Evolutionary conservation across 2,113 vertebrate species (phyloP).

Genomic region (Aegotheles bennettii): DNA sequence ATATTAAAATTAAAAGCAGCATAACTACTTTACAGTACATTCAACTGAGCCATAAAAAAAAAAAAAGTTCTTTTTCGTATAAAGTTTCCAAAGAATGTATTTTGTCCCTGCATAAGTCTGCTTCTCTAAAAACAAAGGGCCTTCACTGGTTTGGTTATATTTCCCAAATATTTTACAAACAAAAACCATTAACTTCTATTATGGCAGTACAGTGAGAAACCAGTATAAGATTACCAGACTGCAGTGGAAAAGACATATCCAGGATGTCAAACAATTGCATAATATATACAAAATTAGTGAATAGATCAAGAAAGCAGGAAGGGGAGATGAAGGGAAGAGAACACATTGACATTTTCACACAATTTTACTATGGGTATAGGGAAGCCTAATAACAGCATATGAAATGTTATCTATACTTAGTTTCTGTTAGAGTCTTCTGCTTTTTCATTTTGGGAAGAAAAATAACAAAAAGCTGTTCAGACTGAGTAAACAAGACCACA

Average conservation of each 20-base stretch:
- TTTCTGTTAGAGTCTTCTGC: neutral
- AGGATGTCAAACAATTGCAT: neutral
- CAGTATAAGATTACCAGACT: neutral
- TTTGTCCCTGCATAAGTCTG: neutral
- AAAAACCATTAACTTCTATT: neutral
- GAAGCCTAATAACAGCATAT: neutral
- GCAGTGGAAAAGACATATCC: neutral
- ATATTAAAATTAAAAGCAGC: constrained; percentile 19
- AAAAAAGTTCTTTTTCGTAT: neutral
- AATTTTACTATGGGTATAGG: neutral
- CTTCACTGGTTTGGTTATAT: neutral
- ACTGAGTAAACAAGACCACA: constrained; percentile 28
- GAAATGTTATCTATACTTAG: neutral
- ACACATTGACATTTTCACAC: neutral
- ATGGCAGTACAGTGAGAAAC: neutral
- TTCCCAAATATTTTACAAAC: neutral
- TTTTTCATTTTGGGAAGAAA: neutral
- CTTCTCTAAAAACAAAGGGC: neutral
- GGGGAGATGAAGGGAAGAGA: neutral
- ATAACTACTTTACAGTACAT: neutral
- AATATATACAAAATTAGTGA: neutral
- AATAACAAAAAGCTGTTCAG: neutral
- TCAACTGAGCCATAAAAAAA: neutral
- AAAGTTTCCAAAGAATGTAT: neutral
- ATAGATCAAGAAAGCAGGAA: neutral